A percentile compares a stretch with the other conserved stretches of the same genome.
Conservation (phyloP, 2,797 vertebrate genomes). For the Darevskia mixta region DNA sequence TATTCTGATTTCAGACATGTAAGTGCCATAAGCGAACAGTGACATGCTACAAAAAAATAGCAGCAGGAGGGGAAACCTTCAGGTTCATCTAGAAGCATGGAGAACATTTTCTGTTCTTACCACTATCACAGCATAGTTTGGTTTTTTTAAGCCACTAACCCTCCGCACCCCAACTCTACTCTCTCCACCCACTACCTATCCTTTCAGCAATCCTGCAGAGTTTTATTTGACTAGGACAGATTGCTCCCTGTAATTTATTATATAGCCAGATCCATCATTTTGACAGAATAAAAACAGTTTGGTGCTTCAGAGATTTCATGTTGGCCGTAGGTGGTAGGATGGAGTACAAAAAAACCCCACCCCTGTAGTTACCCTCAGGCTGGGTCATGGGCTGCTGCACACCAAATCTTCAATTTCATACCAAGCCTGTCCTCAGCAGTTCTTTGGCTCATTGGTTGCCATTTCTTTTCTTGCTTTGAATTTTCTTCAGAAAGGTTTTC, state of each 20-base stretch:
- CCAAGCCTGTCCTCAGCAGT: background rate
- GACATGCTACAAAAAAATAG: background rate
- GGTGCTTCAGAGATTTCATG: slow-evolving; percentile 12
- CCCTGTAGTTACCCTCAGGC: background rate
- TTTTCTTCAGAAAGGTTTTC: background rate
- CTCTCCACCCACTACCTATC: background rate
- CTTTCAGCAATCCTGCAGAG: slow-evolving; percentile 14
- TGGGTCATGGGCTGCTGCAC: background rate
- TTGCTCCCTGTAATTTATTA: slow-evolving; percentile 9
- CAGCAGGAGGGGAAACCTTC: background rate
- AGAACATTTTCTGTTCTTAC: background rate
- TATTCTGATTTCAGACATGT: background rate
- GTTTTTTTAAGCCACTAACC: background rate
- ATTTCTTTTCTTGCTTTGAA: background rate
- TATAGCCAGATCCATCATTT: slow-evolving; percentile 32
- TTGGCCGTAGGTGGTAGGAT: background rate
- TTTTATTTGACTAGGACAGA: slow-evolving; percentile 33
- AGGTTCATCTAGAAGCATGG: background rate
- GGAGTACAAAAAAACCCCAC: background rate
- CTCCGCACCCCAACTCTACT: background rate
- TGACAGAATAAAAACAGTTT: slow-evolving; percentile 17
- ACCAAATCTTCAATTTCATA: background rate
- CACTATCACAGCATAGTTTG: background rate
- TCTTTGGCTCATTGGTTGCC: background rate
- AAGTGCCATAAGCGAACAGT: background rate